Conservation (phyloP, 1,140 invertebrate genomes). For the Drosophila teissieri region DNA sequence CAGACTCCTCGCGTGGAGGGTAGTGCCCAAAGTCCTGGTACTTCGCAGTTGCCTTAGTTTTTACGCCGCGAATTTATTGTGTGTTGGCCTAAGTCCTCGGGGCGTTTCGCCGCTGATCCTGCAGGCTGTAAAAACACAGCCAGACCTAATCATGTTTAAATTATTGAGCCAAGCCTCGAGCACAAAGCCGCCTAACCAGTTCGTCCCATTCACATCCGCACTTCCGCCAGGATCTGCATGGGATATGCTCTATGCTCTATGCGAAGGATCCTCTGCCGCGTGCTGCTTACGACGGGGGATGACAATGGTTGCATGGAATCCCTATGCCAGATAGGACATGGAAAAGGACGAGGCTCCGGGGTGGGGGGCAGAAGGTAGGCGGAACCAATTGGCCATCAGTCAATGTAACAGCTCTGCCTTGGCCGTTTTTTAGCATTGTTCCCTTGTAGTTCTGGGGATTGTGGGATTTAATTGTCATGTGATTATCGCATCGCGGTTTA, state of each 20-base stretch:
- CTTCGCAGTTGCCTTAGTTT: slow-evolving; percentile 47
- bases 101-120: slow-evolving; percentile 46
- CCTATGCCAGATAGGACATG: background rate
- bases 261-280: slow-evolving; percentile 50
- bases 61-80: slow-evolving; percentile 60
- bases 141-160: slow-evolving; percentile 84
- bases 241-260: background rate
- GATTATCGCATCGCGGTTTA: slow-evolving; percentile 31
- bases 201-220: slow-evolving; percentile 35
- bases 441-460: slow-evolving; percentile 33
- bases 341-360: background rate
- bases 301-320: slow-evolving; percentile 11
- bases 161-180: slow-evolving; percentile 72
- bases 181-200: slow-evolving; percentile 76
- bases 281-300: slow-evolving; percentile 53
- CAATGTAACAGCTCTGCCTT: slow-evolving; percentile 63
- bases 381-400: slow-evolving; percentile 77
- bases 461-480: slow-evolving; percentile 68
- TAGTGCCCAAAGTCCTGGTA: slow-evolving; percentile 1
- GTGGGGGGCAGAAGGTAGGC: slow-evolving; percentile 60
- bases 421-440: slow-evolving; percentile 63
- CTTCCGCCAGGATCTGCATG: slow-evolving; percentile 14
- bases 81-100: slow-evolving; percentile 64
- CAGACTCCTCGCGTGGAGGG: slow-evolving; percentile 2
- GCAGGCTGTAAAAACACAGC: slow-evolving; percentile 84